These are phyloP conservation scores for Corythaeola cristata DNA, from an alignment of 2,113 vertebrate species.

Conservation along the genomic window DNA sequence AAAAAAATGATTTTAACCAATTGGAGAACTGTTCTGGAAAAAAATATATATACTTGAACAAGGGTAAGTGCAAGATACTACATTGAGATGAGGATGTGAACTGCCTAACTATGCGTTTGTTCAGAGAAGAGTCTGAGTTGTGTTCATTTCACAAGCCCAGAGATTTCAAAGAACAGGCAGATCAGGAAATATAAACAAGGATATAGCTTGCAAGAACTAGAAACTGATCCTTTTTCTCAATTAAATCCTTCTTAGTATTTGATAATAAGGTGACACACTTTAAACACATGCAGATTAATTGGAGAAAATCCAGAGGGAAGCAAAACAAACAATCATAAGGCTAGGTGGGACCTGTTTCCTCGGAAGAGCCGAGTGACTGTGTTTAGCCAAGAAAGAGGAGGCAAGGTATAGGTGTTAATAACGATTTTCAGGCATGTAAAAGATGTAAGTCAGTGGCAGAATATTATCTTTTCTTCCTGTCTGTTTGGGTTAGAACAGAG, in stretches of 20 bases:
- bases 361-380: background rate
- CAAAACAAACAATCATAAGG: fast-evolving
- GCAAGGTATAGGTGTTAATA: background rate
- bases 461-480: background rate
- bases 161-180: background rate
- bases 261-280: background rate
- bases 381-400: background rate
- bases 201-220: background rate
- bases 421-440: background rate
- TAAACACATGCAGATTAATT: background rate
- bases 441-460: background rate
- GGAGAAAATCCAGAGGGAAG: background rate
- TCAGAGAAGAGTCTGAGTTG: background rate
- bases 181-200: background rate
- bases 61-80: background rate
- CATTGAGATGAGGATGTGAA: background rate
- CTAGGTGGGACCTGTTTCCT: background rate
- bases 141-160: background rate
- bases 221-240: background rate
- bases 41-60: background rate
- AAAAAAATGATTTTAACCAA: background rate
- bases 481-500: background rate
- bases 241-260: background rate
- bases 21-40: background rate
- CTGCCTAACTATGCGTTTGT: background rate